Percentiles rank a stretch among this genome's conserved stretches.
Conservation (phyloP, 2,888 invertebrate species). For the Amphipyra tragopoginis region DNA sequence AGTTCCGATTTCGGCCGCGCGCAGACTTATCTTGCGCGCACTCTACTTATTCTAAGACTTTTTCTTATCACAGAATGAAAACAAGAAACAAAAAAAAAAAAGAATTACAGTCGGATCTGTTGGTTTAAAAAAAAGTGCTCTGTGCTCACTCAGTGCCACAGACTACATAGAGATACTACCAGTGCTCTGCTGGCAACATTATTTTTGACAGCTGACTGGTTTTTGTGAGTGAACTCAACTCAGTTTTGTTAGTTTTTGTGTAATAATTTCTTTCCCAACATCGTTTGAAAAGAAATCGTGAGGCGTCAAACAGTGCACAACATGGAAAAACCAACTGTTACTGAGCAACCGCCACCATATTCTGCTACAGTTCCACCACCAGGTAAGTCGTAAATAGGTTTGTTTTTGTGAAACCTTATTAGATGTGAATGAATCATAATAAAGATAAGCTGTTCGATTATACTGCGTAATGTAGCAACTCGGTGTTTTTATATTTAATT, state of each 20-base stretch:
- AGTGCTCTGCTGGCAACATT: too few species aligned
- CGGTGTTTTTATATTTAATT: constrained; percentile 18
- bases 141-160: too few species aligned
- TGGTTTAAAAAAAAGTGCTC: too few species aligned
- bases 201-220: constrained; percentile 49
- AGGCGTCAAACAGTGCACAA: constrained; percentile 52
- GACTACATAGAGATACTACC: too few species aligned
- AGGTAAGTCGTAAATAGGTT: constrained; percentile 69
- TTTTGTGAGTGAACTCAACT: constrained; percentile 24
- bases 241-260: constrained; percentile 54
- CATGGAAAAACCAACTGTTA: constrained; percentile 82
- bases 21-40: too few species aligned
- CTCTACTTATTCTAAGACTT: too few species aligned
- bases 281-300: constrained; percentile 28
- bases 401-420: constrained; percentile 61
- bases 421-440: constrained; percentile 71
- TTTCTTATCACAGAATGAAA: too few species aligned
- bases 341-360: constrained; percentile 88
- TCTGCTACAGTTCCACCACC: constrained; percentile 79
- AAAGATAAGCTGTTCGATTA: constrained; percentile 69
- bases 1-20: too few species aligned
- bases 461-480: constrained; percentile 61
- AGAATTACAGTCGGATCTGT: too few species aligned
- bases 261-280: constrained; percentile 27
- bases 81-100: too few species aligned